Percentiles rank a stretch among this genome's conserved stretches.
Evolutionary conservation across 2,797 vertebrate genomes (phyloP).

Genomic region (Sitta carolinensis): DNA sequence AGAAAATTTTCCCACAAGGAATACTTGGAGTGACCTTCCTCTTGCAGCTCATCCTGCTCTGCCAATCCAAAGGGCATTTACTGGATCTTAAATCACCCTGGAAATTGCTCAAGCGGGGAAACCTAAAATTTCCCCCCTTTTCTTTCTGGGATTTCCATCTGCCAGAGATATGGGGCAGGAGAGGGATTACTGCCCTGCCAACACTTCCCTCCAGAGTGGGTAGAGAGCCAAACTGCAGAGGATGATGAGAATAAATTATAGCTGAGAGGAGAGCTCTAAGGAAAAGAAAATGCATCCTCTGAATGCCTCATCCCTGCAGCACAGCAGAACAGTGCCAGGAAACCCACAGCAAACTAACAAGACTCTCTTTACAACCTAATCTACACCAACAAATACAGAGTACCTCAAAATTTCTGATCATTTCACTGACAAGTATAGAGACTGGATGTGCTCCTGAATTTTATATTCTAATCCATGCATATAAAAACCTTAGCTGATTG

Average conservation of each 20-base stretch:
- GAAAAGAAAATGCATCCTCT: not conserved
- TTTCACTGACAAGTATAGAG: not conserved
- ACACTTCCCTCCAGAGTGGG: constrained; percentile 3
- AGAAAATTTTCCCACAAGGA: not conserved
- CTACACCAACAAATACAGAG: not conserved
- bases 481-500: not conserved
- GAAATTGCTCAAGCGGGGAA: not conserved
- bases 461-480: not conserved
- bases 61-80: not conserved
- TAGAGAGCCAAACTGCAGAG: constrained; percentile 49
- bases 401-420: not conserved
- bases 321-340: not conserved
- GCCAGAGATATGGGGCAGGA: not conserved
- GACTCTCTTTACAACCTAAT: not conserved
- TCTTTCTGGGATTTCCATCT: constrained; percentile 37
- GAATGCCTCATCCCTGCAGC: not conserved
- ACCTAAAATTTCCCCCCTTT: not conserved
- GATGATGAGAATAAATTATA: constrained; percentile 46
- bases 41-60: not conserved
- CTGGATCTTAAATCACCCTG: not conserved
- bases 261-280: not conserved
- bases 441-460: not conserved
- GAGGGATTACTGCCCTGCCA: constrained; percentile 38
- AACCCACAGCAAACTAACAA: not conserved
- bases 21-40: not conserved